Evolutionary conservation across 1,140 invertebrate species (phyloP), one percentile per base, ranked within the genome.

Genomic region (Saccostrea glomerata): DNA sequence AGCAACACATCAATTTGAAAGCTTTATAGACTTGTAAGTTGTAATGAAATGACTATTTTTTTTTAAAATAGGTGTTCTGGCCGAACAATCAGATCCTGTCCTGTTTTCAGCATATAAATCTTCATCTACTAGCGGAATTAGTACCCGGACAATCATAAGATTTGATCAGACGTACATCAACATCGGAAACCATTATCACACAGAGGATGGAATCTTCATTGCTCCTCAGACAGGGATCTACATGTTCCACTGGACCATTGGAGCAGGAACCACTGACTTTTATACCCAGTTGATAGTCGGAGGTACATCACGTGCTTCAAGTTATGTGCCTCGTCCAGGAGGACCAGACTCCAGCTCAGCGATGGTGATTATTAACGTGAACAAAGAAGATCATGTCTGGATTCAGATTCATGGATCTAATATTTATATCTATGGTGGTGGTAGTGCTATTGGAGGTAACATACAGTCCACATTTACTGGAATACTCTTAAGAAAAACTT

Each of bases 201-300:
- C 70, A 15, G 70, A 77, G 30, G 15, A 77, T 1, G 70, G 70
- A 30, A 77, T 77, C 23, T 77, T 77, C 0, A 77, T 77, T 36
- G 70, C 70, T 30, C 70, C 70, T 3, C 13, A 2, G 6, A 15
- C 30, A 13, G 70, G 70, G 1, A 13, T 77, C 11, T 77, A 77
- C 30, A 25, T 77, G 70, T 77, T 77, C 70, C 70, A 77, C 25
- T 77, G 70, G 70, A 77, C 13, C 25, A 77, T 77, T 5, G 70
- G 9, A 2, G 36, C 70, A 11, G 70, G 70, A 15, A 30, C 30
- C 15, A 30, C 11, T 36, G 70, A 3, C 4, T 77, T 30, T 11
- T 13, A 23, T 13, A 77, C 70, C 13, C 70, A 77, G 9, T 30
- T 77, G 70, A 77, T 77, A 7, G 70, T 77, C 2, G 70, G 25